Evolutionary conservation across 2,113 vertebrate species (phyloP), one percentile per base, ranked within the genome.

Genomic region (Zootoca vivipara): DNA sequence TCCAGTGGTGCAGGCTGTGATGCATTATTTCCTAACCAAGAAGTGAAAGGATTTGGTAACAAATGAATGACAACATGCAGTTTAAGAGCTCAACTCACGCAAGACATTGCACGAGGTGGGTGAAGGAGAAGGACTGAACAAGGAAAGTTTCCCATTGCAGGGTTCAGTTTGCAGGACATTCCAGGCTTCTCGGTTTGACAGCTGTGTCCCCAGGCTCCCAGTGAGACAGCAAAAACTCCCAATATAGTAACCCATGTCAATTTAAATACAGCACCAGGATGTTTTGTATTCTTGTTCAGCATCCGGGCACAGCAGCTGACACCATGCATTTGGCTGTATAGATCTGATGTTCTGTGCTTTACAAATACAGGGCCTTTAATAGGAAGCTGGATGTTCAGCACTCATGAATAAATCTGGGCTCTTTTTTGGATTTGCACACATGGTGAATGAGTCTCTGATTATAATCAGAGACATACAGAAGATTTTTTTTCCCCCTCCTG

Each of bases 191-290:
- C 89, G 75, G 12, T 90, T 95, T 94, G 94, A 94, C 92, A 95
- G 87, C 83, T 42, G 4, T 86, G 64, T 94, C 94, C 91, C 58
- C 2, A 0, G 92, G 95, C 92, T 94, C 89, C 56, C 92, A 88
- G 62, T 85, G 89, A 94, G 90, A 92, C 62, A 90, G 92, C 85
- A 89, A 79, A 93, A 92, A 0, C 28, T 95, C 92, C 89, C 85
- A 91, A 92, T 95, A 91, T 94, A 95, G 95, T 90, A 95, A 91
- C 82, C 33, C 35, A 74, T 92, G 93, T 94, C 95, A 95, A 90
- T 94, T 95, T 92, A 92, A 92, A 93, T 96, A 92, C 12, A 1
- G 81, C 78, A 89, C 83, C 40, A 79, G 85, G 65, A 82, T 92
- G 52, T 88, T 95, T 91, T 94, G 35, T 85, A 89, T 94, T 56